Percentiles rank a stretch among this genome's conserved stretches.
phyloP scores from a whole-genome alignment of 2,888 invertebrate genomes.

The Myathropa florea region DNA sequence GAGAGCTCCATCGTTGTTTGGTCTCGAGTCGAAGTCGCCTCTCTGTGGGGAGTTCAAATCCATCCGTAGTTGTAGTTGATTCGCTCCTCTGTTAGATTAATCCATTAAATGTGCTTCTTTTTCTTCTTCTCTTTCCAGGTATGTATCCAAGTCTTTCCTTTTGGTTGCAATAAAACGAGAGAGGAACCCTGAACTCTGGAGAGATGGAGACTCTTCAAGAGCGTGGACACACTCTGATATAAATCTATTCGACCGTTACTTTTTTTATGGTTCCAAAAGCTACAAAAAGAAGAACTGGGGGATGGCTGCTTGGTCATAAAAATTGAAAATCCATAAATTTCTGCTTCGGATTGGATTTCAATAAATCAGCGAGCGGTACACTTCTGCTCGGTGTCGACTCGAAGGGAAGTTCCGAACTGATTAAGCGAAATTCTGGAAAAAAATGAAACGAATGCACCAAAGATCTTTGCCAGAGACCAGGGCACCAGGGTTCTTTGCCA shows the following conservation, averaged over 20 bases:
- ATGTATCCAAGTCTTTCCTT: conserved; percentile 14
- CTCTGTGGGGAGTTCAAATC: neutral
- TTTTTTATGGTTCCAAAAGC: neutral
- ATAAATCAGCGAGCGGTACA: neutral
- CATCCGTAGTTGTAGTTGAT: neutral
- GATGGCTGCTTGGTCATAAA: neutral
- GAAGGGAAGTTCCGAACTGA: neutral
- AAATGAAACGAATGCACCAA: neutral
- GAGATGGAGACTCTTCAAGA: neutral
- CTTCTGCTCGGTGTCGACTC: too few species aligned
- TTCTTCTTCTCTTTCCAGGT: conserved; percentile 36
- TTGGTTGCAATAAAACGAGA: neutral
- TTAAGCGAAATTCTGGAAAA: neutral
- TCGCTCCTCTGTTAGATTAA: conserved; percentile 3
- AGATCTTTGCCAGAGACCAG: too few species aligned
- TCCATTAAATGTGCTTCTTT: conserved; percentile 6
- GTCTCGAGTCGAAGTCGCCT: neutral
- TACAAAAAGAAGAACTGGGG: neutral
- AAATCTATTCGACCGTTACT: neutral
- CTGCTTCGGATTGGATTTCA: neutral
- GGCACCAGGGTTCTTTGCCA: too few species aligned
- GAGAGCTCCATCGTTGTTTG: neutral
- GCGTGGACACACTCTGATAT: neutral
- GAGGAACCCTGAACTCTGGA: neutral
- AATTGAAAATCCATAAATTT: conserved; percentile 14